Evolutionary conservation across 23 tunicate genomes (phyloP), one percentile per base, ranked within the genome.

Genomic region (Halocynthia aurantium): DNA sequence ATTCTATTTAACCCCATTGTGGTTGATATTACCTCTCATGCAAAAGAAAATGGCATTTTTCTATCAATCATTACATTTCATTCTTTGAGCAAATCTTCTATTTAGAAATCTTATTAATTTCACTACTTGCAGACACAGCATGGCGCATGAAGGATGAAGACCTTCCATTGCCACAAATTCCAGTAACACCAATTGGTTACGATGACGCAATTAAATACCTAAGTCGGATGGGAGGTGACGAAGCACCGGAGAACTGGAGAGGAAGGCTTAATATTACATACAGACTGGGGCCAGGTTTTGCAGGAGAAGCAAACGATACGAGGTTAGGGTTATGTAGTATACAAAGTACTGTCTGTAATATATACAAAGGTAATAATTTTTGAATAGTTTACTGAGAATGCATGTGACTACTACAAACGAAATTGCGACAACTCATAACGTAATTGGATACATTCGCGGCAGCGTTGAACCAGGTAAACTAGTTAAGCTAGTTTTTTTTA

Each of bases 131-230:
- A 84, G 88, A 61, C 6, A 18, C 77, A 8, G 90, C 90, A 7
- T 85, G 77, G 78, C 72, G 69, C 15, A 62, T 76, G 55, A 73
- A 70, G 8, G 81, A 71, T 6, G 66, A 79, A 40, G 69, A 72
- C 10, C 50, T 79, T n/a, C 50, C 7, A 50, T 69, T 79, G 7
- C 90, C 90, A 51, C 72, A 85, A 20, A 85, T 85, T 12, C 90
- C 90, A 11, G 90, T 85, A 9, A 85, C 90, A 17, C 90, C 90
- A 52, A 85, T 85, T 19, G 90, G 90, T 13, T 85, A 80, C 75
- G 58, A 50, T 22, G 90, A 85, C 57, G 90, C 90, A 11, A 18
- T 63, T 50, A 85, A 85, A 53, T 85, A 80, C 73, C 69, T 85
- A 11, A 58, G 40, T 54, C 72, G 79, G 55, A 53, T 85, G 72